Evolutionary conservation across 92 coral and sea anemone genomes (phyloP), one percentile per base, ranked within the genome.

Genomic region (Meandrina meandrites): DNA sequence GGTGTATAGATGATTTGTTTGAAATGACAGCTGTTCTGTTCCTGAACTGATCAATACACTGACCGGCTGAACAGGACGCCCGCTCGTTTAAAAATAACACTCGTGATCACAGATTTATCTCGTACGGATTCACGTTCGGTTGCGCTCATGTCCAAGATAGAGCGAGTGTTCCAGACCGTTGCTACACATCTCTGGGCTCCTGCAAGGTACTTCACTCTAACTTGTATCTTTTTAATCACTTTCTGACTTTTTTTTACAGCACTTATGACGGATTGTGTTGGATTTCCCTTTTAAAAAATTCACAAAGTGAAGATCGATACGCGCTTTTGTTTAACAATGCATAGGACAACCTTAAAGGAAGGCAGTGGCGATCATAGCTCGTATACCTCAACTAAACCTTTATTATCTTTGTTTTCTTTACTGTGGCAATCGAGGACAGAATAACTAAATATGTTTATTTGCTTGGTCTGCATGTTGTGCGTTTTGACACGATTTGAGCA

Each of bases 161-260:
- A 92, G n/a, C 90, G 83, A 36, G 93, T 90, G 1, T 48, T 92
- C 54, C 89, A 85, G 27, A 86, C 87, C 16, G 91, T 92, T 1
- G 88, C 91, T 1, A 30, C 91, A 0, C 86, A 81, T 28, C 83
- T 92, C 4, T 92, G 93, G 91, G 95, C 95, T 0, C 85, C 95
- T 3, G 91, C 50, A 28, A 92, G 95, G 95, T 92, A 92, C 75
- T 53, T 30, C 70, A 64, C 27, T 8, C 19, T 16, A 81, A 21
- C 62, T 66, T 27, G 12, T 11, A 35, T 40, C 30, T 74, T 34
- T 32, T 24, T 78, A 31, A n/a, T 24, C n/a, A n/a, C 14, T 56
- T 78, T 24, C 13, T 30, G 60, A 57, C n/a, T 1, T 69, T 1
- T 69, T 70, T 71, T 51, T 32, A 4, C 32, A 22, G 71, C 32